Conservation (phyloP, 2,797 vertebrate species). For the Holocentrus rufus region DNA sequence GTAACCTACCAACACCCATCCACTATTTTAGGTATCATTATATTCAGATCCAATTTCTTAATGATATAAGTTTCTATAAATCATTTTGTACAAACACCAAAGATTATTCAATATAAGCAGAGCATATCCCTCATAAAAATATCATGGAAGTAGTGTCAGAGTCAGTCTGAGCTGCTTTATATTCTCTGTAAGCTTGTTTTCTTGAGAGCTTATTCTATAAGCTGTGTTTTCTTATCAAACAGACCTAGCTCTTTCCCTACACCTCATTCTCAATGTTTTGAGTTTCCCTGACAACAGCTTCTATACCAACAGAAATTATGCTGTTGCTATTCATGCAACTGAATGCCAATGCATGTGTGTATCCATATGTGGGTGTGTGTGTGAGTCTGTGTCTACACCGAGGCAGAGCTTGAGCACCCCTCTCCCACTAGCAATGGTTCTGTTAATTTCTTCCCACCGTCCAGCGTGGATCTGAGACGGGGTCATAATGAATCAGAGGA, state of each 20-base stretch:
- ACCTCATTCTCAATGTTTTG: slow-evolving; percentile 18
- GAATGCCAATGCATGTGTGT: slow-evolving; percentile 14
- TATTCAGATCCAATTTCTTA: too few species aligned
- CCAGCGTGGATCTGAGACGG: slow-evolving; percentile 35
- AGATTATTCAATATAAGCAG: background rate
- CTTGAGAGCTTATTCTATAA: slow-evolving; percentile 23
- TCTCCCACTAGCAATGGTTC: slow-evolving; percentile 1
- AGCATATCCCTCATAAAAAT: slow-evolving; percentile 25
- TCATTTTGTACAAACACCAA: background rate
- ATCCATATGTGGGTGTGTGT: slow-evolving; percentile 29
- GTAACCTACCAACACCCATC: too few species aligned
- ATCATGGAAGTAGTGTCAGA: slow-evolving; percentile 14
- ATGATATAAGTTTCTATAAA: too few species aligned
- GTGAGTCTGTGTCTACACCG: slow-evolving; percentile 27
- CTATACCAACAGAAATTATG: background rate
- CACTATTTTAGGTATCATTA: too few species aligned
- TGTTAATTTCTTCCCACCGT: slow-evolving; percentile 24
- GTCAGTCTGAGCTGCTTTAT: slow-evolving; percentile 8
- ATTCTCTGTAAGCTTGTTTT: slow-evolving; percentile 8
- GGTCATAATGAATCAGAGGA: slow-evolving; percentile 56
- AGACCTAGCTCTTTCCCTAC: background rate
- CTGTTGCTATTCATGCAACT: background rate
- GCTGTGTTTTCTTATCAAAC: slow-evolving; percentile 41
- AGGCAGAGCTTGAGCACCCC: slow-evolving; percentile 25
- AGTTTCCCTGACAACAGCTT: slow-evolving; percentile 10